A percentile compares a stretch with the other conserved stretches of the same genome.
Evolutionary conservation across 2,888 invertebrate species (phyloP).

Genomic region (Pseudanteris insignis): DNA sequence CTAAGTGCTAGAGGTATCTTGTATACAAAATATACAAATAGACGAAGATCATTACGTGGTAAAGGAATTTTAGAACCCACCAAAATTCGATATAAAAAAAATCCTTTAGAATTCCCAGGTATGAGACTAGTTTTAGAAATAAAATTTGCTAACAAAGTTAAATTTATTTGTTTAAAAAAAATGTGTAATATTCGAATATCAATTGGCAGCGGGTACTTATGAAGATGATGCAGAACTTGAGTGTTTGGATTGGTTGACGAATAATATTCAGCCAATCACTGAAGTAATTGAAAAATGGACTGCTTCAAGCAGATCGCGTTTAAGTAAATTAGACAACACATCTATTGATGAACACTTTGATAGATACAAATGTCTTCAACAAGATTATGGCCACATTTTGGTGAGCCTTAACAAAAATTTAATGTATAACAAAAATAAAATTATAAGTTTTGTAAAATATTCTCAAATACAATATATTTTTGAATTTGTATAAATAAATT

Average conservation of each 20-base stretch:
- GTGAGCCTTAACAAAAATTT: slow-evolving; percentile 8
- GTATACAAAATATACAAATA: slow-evolving; percentile 37
- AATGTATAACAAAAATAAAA: too few species aligned
- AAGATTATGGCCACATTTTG: slow-evolving; percentile 37
- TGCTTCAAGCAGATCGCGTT: slow-evolving; percentile 24
- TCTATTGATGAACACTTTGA: slow-evolving; percentile 36
- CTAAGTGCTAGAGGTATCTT: slow-evolving; percentile 37
- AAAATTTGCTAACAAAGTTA: too few species aligned
- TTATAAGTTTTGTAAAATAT: too few species aligned
- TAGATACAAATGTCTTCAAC: slow-evolving; percentile 39
- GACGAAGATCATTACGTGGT: slow-evolving; percentile 37
- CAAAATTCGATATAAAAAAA: slow-evolving; percentile 34
- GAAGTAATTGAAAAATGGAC: slow-evolving; percentile 40
- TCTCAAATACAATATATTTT: too few species aligned
- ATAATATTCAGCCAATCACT: slow-evolving; percentile 23
- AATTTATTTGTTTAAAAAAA: too few species aligned
- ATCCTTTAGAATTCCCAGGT: slow-evolving; percentile 33
- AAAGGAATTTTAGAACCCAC: slow-evolving; percentile 40
- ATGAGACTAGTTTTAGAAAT: slow-evolving; percentile 1
- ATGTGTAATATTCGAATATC: neutral
- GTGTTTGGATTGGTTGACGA: slow-evolving; percentile 36
- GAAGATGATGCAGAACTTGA: slow-evolving; percentile 28
- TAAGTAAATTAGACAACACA: slow-evolving; percentile 25
- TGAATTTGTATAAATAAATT: too few species aligned
- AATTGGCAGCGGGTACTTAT: slow-evolving; percentile 23